Percentiles rank a stretch among this genome's conserved stretches.
These are phyloP conservation scores for Botrylloides violaceus DNA, from an alignment of 23 tunicate species.

Conservation along the genomic window DNA sequence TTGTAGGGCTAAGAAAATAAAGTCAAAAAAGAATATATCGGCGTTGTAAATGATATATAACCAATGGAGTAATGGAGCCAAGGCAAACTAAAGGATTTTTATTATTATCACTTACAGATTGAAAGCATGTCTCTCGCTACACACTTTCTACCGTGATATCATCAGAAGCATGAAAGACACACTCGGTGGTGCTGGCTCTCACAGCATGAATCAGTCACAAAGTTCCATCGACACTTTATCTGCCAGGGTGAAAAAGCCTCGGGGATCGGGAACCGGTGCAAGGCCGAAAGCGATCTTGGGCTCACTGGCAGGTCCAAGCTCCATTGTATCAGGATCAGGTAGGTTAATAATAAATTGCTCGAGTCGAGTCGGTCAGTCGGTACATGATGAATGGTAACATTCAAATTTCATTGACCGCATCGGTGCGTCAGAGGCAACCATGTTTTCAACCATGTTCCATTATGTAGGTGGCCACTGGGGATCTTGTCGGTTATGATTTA, in stretches of 20 bases:
- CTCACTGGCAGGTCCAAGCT: slow-evolving; percentile 40
- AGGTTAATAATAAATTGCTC: no score
- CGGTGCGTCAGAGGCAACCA: no score
- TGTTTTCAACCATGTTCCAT: no score
- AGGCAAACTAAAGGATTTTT: no score
- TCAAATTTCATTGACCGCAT: no score
- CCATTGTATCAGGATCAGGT: slow-evolving; percentile 85
- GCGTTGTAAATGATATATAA: no score
- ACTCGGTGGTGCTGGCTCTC: slow-evolving; percentile 47
- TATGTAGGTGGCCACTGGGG: no score
- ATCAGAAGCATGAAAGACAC: slow-evolving; percentile 49
- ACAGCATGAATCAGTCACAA: slow-evolving; percentile 64
- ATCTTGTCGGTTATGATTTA: no score
- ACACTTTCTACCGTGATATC: slow-evolving; percentile 52
- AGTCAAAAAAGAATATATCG: no score
- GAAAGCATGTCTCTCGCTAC: slow-evolving; percentile 67
- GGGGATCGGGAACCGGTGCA: slow-evolving; percentile 28
- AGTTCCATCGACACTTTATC: slow-evolving; percentile 57
- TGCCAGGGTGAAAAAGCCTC: slow-evolving; percentile 8
- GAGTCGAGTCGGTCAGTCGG: no score
- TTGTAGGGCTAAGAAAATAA: neutral
- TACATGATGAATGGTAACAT: no score
- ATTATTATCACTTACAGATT: slow-evolving; percentile 29
- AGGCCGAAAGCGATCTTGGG: slow-evolving; percentile 14
- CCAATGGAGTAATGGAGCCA: no score